Base-by-base conservation (phyloP, 2,888 invertebrate genomes). In the Pyrrhia umbra region DNA sequence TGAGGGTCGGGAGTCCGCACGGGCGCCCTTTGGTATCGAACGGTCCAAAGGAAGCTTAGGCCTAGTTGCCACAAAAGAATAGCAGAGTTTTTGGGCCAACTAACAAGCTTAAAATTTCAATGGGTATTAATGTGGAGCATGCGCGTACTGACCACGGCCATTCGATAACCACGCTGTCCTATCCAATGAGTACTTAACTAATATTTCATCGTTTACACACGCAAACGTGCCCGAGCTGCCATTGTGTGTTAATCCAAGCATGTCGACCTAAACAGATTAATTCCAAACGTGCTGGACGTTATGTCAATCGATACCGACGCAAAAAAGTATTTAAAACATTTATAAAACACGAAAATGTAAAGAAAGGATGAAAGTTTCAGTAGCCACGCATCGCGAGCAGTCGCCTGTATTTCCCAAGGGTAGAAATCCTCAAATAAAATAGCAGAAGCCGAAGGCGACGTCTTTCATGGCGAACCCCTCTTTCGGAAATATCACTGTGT, bases 241-340 rank as follows among this genome's bases (percentile, higher is more conserved):
- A 90, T 92, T 91, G 90, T 92, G 88, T 92, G 91, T 88, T 90
- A 92, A 91, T 92, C 85, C 80, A 80, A 85, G 86, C 89, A 85
- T 87, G 83, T 87, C 87, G 87, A 88, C 85, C 87, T 82, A 84
- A 88, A 88, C 87, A 83, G 79, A 87, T 87, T 87, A 86, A 88
- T 88, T 84, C 80, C 67, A 82, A 82, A 83, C 85, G 84, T 88
- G 85, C 81, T 70, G 56, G 75, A 77, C 62, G 73, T 63, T 69
- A 66, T 58, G 66, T 75, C 72, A 74, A 77, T 77, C 65, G 72
- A 77, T 79, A 71, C 68, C 63, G 47, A 65, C 54, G 56, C 54
- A 51, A 52, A 59, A 74, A 68, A 74, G 69, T 77, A 80, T 79
- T 74, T 71, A 77, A 75, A 78, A 62, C 47, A 72, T 75, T 60